Percentiles rank a stretch among this genome's conserved stretches.
Conservation (phyloP, 2,888 invertebrate species). For the Parascotia fuliginaria region DNA sequence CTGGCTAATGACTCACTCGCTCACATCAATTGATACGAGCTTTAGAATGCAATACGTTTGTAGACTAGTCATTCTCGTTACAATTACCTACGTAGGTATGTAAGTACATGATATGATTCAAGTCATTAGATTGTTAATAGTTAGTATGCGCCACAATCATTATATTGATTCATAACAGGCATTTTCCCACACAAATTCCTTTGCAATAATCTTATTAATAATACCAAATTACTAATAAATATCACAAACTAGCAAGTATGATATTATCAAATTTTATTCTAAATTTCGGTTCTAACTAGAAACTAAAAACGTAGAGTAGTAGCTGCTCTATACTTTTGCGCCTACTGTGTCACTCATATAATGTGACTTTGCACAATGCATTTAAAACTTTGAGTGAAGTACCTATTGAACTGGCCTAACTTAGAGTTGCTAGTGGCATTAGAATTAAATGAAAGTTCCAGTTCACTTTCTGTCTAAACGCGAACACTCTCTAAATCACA, state of each 20-base stretch:
- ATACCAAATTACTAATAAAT: too few species aligned
- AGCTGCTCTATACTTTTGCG: too few species aligned
- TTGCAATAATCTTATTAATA: too few species aligned
- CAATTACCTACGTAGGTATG: constrained; percentile 5
- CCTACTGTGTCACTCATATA: too few species aligned
- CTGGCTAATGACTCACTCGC: constrained; percentile 50
- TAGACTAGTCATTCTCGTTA: constrained; percentile 1
- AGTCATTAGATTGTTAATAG: background rate
- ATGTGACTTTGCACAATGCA: too few species aligned
- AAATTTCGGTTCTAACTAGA: too few species aligned
- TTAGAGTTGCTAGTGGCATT: background rate
- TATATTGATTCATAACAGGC: background rate
- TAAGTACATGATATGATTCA: background rate
- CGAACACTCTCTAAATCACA: constrained; percentile 37
- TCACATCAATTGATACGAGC: constrained; percentile 11
- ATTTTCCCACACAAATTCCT: background rate
- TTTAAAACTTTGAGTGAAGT: too few species aligned
- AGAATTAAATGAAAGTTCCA: constrained; percentile 4
- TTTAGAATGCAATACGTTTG: constrained; percentile 10
- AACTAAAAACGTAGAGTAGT: too few species aligned
- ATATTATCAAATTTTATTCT: too few species aligned
- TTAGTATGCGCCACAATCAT: background rate
- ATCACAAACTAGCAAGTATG: too few species aligned
- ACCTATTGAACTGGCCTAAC: too few species aligned
- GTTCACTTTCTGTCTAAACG: constrained; percentile 26